phyloP scores from a whole-genome alignment of 2,888 invertebrate species.

The Monoplex corrugatus region DNA sequence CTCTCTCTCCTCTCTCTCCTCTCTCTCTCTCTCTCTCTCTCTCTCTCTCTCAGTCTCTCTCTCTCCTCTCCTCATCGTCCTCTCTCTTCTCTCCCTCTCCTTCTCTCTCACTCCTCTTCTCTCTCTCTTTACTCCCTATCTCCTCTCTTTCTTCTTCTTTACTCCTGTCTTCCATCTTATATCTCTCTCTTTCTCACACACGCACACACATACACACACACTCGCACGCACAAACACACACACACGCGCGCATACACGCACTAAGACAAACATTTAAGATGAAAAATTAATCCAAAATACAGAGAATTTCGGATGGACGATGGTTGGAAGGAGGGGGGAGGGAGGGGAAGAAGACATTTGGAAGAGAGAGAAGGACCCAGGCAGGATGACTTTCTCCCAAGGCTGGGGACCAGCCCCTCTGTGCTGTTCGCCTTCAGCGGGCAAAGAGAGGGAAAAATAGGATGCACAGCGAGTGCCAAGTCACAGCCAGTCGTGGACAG shows the following conservation, averaged over 20 bases:
- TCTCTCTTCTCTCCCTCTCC: background rate
- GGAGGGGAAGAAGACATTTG: background rate
- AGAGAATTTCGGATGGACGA: too few species aligned
- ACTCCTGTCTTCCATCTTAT: background rate
- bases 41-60: background rate
- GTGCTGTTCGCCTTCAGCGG: too few species aligned
- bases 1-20: too few species aligned
- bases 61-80: background rate
- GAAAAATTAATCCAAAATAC: too few species aligned
- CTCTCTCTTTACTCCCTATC: background rate
- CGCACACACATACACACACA: too few species aligned
- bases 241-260: too few species aligned
- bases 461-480: background rate
- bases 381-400: background rate
- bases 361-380: background rate
- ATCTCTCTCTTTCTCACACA: background rate
- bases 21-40: too few species aligned
- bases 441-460: background rate
- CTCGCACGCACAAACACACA: background rate
- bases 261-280: too few species aligned
- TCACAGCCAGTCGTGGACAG: slow-evolving; percentile 12
- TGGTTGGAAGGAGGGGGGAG: background rate
- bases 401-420: background rate
- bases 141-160: background rate
- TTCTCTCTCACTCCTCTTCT: background rate